Evolutionary conservation across 2,888 invertebrate genomes (phyloP), one percentile per base, ranked within the genome.

Genomic region (Thymelicus acteon): DNA sequence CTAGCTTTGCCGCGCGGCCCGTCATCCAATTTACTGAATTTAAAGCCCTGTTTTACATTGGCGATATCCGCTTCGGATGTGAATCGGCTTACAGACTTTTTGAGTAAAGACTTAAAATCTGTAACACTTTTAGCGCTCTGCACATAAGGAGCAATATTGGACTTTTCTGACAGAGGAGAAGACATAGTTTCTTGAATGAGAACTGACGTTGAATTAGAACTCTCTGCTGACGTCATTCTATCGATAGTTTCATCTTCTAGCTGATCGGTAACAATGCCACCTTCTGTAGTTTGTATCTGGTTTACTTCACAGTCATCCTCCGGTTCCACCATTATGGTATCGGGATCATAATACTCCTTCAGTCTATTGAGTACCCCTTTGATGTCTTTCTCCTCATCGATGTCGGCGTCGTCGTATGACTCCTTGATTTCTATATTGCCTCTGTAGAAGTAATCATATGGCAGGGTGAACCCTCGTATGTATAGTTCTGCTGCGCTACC

Each of bases 361-460:
- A 90, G 75, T 76, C 82, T 85, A 19, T 82, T 78, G 1, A 89
- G 75, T 48, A 83, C 75, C 4, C 73, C 73, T 75, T 81, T 78
- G 10, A 88, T 77, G 52, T 90, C 86, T 13, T 74, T 76, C 71
- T 81, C 80, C 73, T 83, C 83, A n/a, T 76, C 80, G 60, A 87
- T 81, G 48, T 83, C 78, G 0, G 78, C 74, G 54, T 82, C 74
- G 6, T 79, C 76, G 40, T 81, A 82, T 0, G 79, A 79, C 75
- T 85, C 83, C 58, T 81, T 78, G 40, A 86, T 75, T 75, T 84
- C 76, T 65, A 88, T 76, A 48, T 80, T 80, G 15, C 90, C 90
- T 80, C 75, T 88, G 72, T 87, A 89, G 75, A 93, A 93, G 74
- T 93, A 93, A 13, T 88, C 85, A 7, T 73, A 60, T 4, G 88